phyloP scores from a whole-genome alignment of 2,113 vertebrate species.

The Prunella fulvescens region DNA sequence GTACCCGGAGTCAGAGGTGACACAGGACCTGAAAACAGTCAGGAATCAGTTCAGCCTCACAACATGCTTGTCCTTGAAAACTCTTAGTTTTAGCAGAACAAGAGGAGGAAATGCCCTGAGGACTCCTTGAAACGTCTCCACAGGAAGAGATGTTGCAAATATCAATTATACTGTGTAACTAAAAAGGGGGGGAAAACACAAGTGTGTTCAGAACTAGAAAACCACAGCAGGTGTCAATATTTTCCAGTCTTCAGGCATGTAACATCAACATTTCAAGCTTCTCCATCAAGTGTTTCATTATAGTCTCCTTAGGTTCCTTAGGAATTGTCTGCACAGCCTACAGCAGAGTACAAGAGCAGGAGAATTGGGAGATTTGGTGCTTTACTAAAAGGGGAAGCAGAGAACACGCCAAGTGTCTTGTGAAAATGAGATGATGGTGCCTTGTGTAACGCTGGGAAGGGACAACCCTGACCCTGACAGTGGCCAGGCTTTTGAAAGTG shows the following conservation, averaged over 20 bases:
- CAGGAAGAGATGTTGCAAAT: not conserved
- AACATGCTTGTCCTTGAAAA: not conserved
- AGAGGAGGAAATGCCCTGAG: not conserved
- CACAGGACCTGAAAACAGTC: not conserved
- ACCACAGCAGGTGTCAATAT: not conserved
- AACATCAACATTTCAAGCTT: not conserved
- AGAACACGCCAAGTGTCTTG: not conserved
- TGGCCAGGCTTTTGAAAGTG: not conserved
- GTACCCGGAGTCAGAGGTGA: not conserved
- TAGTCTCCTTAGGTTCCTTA: not conserved
- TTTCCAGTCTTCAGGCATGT: not conserved
- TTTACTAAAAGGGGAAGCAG: conserved; percentile 1
- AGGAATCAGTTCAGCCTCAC: not conserved
- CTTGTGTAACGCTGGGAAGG: not conserved
- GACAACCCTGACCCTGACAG: accelerated
- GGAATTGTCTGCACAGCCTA: not conserved
- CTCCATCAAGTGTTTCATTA: not conserved
- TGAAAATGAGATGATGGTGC: not conserved
- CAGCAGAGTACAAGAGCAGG: conserved; percentile 5
- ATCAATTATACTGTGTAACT: not conserved
- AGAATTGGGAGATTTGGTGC: not conserved
- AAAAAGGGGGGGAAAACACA: not conserved
- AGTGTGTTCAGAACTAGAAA: not conserved
- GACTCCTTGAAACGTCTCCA: not conserved
- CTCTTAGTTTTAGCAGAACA: not conserved